Conservation (phyloP, 2,797 vertebrate genomes). For the Poeciliopsis paucimaculata region DNA sequence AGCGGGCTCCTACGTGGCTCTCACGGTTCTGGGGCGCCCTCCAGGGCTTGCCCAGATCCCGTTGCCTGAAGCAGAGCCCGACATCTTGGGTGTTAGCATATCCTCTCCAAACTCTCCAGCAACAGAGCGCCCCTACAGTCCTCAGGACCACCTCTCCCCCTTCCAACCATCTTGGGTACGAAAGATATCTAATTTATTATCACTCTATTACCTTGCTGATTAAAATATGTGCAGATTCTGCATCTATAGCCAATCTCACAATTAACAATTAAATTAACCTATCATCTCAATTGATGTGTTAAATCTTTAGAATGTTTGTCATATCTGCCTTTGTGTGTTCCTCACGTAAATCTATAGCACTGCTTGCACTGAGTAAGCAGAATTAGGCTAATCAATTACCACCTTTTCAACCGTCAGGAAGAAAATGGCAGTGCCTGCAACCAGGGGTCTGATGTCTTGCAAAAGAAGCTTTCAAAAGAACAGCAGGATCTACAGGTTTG, state of each 20-base stretch:
- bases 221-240: not conserved
- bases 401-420: constrained; percentile 75
- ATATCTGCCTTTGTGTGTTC: not conserved
- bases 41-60: constrained; percentile 92
- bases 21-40: constrained; percentile 94
- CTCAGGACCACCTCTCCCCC: constrained; percentile 84
- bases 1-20: constrained; percentile 98
- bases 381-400: constrained; percentile 2
- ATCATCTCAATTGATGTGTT: not conserved
- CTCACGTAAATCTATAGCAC: not conserved
- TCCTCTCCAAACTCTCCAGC: constrained; percentile 89
- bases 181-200: constrained; percentile 20
- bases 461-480: constrained; percentile 89
- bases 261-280: not conserved
- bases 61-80: constrained; percentile 88
- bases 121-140: constrained; percentile 77
- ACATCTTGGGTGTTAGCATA: constrained; percentile 79
- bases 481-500: constrained; percentile 91
- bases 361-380: not conserved
- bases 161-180: constrained; percentile 87
- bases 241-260: not conserved
- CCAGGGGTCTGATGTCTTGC: constrained; percentile 89
- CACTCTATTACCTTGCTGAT: not conserved
- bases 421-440: constrained; percentile 88
- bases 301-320: not conserved